Conservation (phyloP, 92 coral and sea anemone species). For the Meandrina meandrites region DNA sequence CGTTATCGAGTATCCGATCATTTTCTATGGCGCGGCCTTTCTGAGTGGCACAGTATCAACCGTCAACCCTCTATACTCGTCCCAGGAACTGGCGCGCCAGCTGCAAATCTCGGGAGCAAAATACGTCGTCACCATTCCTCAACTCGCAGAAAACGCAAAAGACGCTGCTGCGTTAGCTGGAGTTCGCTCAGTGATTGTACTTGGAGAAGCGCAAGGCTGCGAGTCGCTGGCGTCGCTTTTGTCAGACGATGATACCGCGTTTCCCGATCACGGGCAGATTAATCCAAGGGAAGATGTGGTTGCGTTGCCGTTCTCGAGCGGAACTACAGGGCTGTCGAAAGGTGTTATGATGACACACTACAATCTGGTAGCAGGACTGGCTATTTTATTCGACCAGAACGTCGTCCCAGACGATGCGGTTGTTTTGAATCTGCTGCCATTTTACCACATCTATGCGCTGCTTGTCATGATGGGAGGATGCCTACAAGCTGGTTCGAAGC, state of each 20-base stretch:
- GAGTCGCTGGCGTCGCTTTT: constrained; percentile 63
- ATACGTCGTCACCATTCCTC: constrained; percentile 73
- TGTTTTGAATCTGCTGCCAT: constrained; percentile 68
- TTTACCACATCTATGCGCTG: constrained; percentile 76
- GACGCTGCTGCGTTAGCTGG: constrained; percentile 68
- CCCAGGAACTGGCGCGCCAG: constrained; percentile 69
- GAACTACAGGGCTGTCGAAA: constrained; percentile 87
- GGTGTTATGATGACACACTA: constrained; percentile 90
- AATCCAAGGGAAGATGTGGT: constrained; percentile 75
- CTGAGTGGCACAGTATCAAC: constrained; percentile 77
- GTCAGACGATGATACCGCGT: constrained; percentile 74
- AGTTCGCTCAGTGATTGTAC: constrained; percentile 59
- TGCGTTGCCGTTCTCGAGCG: constrained; percentile 78
- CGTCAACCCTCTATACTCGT: constrained; percentile 67
- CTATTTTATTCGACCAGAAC: neutral
- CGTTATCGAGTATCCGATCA: constrained; percentile 72
- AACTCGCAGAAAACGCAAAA: constrained; percentile 67
- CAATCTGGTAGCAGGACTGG: constrained; percentile 53
- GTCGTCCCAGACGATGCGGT: constrained; percentile 1
- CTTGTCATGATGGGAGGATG: constrained; percentile 34
- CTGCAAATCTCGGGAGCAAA: constrained; percentile 73
- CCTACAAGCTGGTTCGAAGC: constrained; percentile 43
- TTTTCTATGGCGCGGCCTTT: constrained; percentile 71
- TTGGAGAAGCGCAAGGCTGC: constrained; percentile 77
- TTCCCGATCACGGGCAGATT: constrained; percentile 65